Percentiles rank a stretch among this genome's conserved stretches.
These are phyloP conservation scores for Andrena chrysosceles DNA, from an alignment of 2,888 invertebrate genomes.

Conservation along the genomic window DNA sequence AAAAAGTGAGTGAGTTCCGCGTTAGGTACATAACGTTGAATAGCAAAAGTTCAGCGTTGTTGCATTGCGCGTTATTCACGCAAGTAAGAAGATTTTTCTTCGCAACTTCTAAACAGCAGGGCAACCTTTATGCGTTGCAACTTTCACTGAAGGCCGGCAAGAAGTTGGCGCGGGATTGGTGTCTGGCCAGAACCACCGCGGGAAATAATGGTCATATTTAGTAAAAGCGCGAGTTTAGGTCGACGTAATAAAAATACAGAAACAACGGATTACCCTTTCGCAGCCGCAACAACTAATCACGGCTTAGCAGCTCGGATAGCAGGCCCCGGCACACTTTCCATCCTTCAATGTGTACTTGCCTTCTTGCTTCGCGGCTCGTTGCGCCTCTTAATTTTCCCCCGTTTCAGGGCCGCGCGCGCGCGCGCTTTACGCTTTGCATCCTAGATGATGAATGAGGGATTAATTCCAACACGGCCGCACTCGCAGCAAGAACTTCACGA, in stretches of 20 bases:
- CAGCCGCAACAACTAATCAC: conserved; percentile 75
- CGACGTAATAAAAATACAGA: conserved; percentile 73
- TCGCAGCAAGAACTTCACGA: conserved; percentile 74
- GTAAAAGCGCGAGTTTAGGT: conserved; percentile 54
- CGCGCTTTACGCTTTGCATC: conserved; percentile 56
- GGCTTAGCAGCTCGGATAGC: conserved; percentile 69
- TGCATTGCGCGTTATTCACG: not conserved
- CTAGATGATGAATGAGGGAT: conserved; percentile 80
- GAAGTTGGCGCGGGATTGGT: conserved; percentile 49
- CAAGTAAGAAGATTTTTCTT: not conserved
- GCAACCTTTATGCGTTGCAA: conserved; percentile 26
- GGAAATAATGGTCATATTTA: conserved; percentile 61
- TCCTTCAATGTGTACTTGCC: conserved; percentile 2
- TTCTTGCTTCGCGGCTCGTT: conserved; percentile 6
- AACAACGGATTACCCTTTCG: conserved; percentile 76
- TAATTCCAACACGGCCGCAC: conserved; percentile 73
- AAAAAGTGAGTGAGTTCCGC: too few relatives aligned
- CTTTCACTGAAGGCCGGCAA: conserved; percentile 26
- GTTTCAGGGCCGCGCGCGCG: conserved; percentile 31
- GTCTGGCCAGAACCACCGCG: conserved; percentile 13
- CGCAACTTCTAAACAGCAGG: not conserved
- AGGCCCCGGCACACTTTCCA: conserved; percentile 30
- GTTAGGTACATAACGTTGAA: not conserved
- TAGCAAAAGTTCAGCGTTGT: not conserved
- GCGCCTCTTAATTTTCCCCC: conserved; percentile 13